Evolutionary conservation across 2,888 invertebrate genomes (phyloP).

Genomic region (Brachypalpus laphriformis): DNA sequence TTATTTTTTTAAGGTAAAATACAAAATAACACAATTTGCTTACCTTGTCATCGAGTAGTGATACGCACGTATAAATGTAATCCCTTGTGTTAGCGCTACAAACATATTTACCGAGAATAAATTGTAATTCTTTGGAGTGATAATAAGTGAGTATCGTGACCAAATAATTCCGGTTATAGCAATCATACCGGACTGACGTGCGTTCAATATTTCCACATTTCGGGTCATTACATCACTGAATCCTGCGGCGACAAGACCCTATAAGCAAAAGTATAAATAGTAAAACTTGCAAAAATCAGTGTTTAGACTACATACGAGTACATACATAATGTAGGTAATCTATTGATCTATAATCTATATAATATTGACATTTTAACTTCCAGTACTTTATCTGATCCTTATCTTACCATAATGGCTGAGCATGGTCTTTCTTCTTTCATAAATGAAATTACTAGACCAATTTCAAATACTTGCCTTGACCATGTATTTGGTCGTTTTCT

Average conservation of each 20-base stretch:
- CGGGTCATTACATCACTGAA: slow-evolving; percentile 90
- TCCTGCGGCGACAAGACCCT: slow-evolving; percentile 90
- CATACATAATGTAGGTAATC: too few species aligned
- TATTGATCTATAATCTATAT: too few species aligned
- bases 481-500: too few species aligned
- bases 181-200: slow-evolving; percentile 90
- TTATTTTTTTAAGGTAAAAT: too few species aligned
- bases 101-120: slow-evolving; percentile 97
- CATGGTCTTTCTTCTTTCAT: too few species aligned
- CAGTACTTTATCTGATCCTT: too few species aligned
- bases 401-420: too few species aligned
- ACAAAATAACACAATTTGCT: too few species aligned
- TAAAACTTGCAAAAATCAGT: background rate
- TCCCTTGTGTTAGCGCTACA: slow-evolving; percentile 92
- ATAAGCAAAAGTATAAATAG: slow-evolving; percentile 79
- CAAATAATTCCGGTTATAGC: slow-evolving; percentile 95
- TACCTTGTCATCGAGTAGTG: slow-evolving; percentile 67
- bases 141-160: slow-evolving; percentile 96
- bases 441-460: too few species aligned
- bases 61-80: slow-evolving; percentile 89
- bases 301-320: too few species aligned
- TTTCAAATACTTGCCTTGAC: too few species aligned
- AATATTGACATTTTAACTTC: too few species aligned
- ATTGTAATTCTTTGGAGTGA: slow-evolving; percentile 96
- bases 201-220: slow-evolving; percentile 92